These are phyloP conservation scores for Gryllus longicercus DNA, from an alignment of 2,888 invertebrate genomes.

Conservation along the genomic window DNA sequence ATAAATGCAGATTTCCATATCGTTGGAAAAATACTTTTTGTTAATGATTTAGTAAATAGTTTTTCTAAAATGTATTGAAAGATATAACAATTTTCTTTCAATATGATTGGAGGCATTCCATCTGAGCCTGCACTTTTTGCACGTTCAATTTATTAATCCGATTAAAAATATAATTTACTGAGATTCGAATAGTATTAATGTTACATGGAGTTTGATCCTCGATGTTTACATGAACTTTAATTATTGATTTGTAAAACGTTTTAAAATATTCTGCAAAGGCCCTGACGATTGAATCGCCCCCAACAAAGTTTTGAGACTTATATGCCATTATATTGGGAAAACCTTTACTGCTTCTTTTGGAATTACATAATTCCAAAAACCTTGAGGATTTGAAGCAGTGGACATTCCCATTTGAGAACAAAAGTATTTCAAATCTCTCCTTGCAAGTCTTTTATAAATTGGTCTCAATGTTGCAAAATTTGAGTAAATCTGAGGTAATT, in stretches of 20 bases:
- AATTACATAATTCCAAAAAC: no score
- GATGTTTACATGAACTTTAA: no score
- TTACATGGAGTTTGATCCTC: background rate
- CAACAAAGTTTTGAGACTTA: no score
- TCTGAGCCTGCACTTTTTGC: background rate
- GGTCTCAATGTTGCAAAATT: background rate
- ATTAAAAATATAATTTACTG: background rate
- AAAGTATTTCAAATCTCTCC: background rate
- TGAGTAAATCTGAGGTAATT: background rate
- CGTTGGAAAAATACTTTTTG: background rate
- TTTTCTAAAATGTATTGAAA: background rate
- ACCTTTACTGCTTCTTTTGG: no score
- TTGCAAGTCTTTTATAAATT: background rate
- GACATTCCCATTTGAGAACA: background rate
- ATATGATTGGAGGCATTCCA: background rate
- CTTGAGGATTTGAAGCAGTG: no score
- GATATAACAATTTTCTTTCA: background rate
- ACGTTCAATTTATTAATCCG: background rate
- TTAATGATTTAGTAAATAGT: background rate
- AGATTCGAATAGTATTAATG: background rate
- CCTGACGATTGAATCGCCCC: no score
- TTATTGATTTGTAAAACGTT: no score
- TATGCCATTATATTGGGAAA: no score
- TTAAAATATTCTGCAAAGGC: no score
- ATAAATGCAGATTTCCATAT: background rate